These are phyloP conservation scores for Campoplex nolae DNA, from an alignment of 2,888 invertebrate species.

Conservation along the genomic window DNA sequence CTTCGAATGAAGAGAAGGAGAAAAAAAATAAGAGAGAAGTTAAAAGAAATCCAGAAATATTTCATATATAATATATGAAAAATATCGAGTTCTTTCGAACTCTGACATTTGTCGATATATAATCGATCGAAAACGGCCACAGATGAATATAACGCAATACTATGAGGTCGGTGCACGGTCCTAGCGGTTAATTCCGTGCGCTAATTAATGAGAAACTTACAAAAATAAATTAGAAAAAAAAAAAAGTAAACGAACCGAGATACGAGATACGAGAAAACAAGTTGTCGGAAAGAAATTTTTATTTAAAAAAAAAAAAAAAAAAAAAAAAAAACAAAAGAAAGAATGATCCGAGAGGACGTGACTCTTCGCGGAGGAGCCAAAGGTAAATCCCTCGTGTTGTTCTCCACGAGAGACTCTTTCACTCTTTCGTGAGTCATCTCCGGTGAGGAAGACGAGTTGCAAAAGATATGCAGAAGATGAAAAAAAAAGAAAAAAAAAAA, in stretches of 20 bases:
- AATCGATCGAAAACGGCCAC: background rate
- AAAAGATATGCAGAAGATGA: conserved; percentile 47
- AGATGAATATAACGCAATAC: conserved; percentile 11
- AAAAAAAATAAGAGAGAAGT: too few species aligned
- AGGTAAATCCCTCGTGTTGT: conserved; percentile 46
- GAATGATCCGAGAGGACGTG: conserved; percentile 34
- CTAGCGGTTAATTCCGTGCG: background rate
- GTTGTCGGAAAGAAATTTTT: conserved; percentile 27
- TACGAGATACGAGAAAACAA: conserved; percentile 36
- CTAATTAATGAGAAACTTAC: background rate
- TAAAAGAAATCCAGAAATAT: background rate
- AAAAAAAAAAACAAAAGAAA: background rate
- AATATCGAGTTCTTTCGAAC: conserved; percentile 12
- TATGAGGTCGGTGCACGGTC: too few species aligned
- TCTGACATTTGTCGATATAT: conserved; percentile 43
- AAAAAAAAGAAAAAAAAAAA: background rate
- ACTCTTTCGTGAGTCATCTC: conserved; percentile 63
- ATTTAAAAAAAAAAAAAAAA: too few species aligned
- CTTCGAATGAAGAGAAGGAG: background rate
- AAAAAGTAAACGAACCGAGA: background rate
- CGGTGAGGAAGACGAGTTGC: conserved; percentile 62
- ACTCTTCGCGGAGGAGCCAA: conserved; percentile 14
- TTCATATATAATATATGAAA: background rate
- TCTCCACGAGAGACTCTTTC: conserved; percentile 44
- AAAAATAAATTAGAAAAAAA: background rate